These are phyloP conservation scores for Suillia variegata DNA, from an alignment of 2,888 invertebrate species.

Conservation along the genomic window DNA sequence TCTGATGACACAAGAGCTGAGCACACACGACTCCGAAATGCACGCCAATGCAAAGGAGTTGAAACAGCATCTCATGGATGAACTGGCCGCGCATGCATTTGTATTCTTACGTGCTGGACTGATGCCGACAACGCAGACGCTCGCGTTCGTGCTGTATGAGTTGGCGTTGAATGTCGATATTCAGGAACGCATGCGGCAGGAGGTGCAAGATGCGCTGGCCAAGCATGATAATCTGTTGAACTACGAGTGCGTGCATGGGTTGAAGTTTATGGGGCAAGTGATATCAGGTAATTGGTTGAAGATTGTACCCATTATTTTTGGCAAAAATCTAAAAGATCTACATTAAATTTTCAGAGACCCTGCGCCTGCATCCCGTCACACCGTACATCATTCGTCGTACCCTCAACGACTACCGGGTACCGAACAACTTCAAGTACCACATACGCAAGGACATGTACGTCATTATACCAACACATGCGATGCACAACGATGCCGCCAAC, in stretches of 20 bases:
- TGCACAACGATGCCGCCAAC: slow-evolving; percentile 67
- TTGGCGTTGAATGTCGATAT: slow-evolving; percentile 47
- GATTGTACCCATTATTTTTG: not conserved
- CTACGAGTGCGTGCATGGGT: slow-evolving; percentile 50
- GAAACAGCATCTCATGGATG: slow-evolving; percentile 44
- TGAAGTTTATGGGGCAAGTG: slow-evolving; percentile 51
- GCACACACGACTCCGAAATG: slow-evolving; percentile 45
- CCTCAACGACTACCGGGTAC: slow-evolving; percentile 61
- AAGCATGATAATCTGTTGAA: slow-evolving; percentile 44
- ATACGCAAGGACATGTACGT: slow-evolving; percentile 52
- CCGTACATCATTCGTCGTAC: slow-evolving; percentile 56
- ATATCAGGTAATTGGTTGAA: slow-evolving; percentile 49
- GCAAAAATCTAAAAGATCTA: not conserved
- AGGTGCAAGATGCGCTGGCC: slow-evolving; percentile 42
- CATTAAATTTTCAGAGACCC: slow-evolving; percentile 63
- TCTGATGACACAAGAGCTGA: slow-evolving; percentile 56
- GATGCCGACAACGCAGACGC: slow-evolving; percentile 69
- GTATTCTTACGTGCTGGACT: slow-evolving; percentile 64
- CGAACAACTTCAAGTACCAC: slow-evolving; percentile 51
- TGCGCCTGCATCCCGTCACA: slow-evolving; percentile 66
- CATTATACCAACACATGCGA: slow-evolving; percentile 65
- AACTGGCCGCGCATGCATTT: slow-evolving; percentile 56
- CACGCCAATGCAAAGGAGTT: slow-evolving; percentile 48
- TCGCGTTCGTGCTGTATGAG: slow-evolving; percentile 63
- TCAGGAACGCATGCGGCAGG: slow-evolving; percentile 44